A percentile compares a stretch with the other conserved stretches of the same genome.
Conservation (phyloP, 2,888 invertebrate genomes). For the Drosophila paranaensis region DNA sequence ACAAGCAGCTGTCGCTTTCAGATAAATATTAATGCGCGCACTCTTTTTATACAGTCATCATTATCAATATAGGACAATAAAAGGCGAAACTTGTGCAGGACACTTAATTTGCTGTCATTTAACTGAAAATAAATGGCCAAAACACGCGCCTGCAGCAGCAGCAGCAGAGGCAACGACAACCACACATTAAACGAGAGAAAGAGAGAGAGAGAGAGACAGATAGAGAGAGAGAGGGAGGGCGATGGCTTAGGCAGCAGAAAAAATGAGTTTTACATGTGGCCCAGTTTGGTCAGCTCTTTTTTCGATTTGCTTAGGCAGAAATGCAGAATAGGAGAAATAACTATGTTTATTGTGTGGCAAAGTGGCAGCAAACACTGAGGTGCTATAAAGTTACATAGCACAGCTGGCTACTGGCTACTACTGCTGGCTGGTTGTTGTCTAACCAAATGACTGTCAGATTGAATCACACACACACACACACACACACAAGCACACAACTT, state of each 20-base stretch:
- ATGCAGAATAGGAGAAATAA: conserved; percentile 36
- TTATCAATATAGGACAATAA: conserved; percentile 67
- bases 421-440: conserved; percentile 15
- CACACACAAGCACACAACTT: neutral
- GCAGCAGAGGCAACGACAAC: conserved; percentile 9
- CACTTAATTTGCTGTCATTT: conserved; percentile 75
- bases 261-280: conserved; percentile 18
- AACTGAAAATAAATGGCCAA: conserved; percentile 68
- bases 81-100: conserved; percentile 53
- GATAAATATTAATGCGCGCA: conserved; percentile 72
- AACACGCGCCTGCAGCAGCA: conserved; percentile 53
- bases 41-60: conserved; percentile 58
- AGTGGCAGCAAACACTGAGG: conserved; percentile 61
- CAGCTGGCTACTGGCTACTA: conserved; percentile 1
- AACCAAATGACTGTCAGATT: conserved; percentile 46
- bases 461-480: conserved; percentile 23
- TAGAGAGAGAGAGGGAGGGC: neutral
- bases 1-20: conserved; percentile 60
- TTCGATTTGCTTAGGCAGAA: conserved; percentile 38
- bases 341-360: conserved; percentile 66
- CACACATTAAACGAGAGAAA: conserved; percentile 10
- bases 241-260: neutral
- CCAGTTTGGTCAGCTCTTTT: conserved; percentile 32
- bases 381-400: conserved; percentile 70
- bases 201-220: neutral